Evolutionary conservation across 1,140 invertebrate genomes (phyloP), one percentile per base, ranked within the genome.

Genomic region (Temnothorax curvispinosus): DNA sequence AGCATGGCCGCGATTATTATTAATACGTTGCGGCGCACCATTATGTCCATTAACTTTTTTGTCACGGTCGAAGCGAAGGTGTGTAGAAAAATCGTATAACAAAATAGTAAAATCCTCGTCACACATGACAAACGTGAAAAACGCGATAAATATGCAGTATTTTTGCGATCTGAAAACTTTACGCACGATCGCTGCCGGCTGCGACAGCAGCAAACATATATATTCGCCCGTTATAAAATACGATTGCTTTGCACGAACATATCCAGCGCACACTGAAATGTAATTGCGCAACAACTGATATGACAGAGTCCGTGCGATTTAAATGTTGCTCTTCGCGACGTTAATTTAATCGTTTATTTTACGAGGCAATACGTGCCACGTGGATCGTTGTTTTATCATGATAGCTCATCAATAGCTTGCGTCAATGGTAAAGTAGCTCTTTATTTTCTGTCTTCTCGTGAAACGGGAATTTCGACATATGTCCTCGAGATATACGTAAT

Each of bases 11-110:
- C 62, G 44, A 67, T 13, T 56, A 35, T 21, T 52, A 38, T n/a
- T 54, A 6, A 0, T 38, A 27, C 7, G 6, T 54, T 35, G 38
- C 13, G 18, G 38, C 9, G 15, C 27, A 47, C 13, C 8, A 21
- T 77, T 47, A 27, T 27, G 27, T 6, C 27, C 21, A 65, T 56
- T 18, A 58, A 21, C 54, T 80, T 80, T 80, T 32, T 58, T 88
- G 54, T 47, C 71, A 77, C 15, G 41, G 69, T 6, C 69, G n/a
- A 77, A 38, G 50, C 3, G 47, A 47, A 74, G 15, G 13, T 85
- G 72, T 65, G 56, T 67, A 65, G 52, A 18, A 54, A 54, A 8
- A 50, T 50, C 11, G 47, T 50, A 27, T 27, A 13, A 13, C 8
- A 50, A 50, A 54, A 65, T 64, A 32, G 27, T 11, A 27, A 27